These are phyloP conservation scores for Amphipoea lucens DNA, from an alignment of 2,888 invertebrate species.

Conservation along the genomic window DNA sequence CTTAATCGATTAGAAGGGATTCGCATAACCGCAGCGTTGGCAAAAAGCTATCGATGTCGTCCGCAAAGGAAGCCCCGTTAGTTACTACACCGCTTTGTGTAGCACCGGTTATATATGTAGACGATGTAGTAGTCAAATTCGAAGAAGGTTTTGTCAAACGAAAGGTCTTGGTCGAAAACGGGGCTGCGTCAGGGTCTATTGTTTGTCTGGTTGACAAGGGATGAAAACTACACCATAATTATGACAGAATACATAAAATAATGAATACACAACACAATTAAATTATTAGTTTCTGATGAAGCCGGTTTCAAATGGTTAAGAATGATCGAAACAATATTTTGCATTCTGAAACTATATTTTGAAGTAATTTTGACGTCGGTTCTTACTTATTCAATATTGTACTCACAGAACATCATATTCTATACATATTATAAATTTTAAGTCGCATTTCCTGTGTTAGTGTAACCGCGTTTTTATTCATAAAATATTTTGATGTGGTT, in stretches of 20 bases:
- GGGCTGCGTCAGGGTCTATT: not conserved
- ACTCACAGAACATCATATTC: not conserved
- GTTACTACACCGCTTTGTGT: conserved; percentile 26
- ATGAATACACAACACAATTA: not conserved
- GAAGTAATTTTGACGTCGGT: not conserved
- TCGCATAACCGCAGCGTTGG: conserved; percentile 51
- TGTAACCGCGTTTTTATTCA: too few relatives aligned
- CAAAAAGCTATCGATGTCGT: conserved; percentile 54
- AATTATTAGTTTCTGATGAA: not conserved
- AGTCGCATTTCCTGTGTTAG: too few relatives aligned
- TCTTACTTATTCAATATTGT: not conserved
- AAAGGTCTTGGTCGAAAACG: not conserved
- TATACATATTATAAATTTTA: too few relatives aligned
- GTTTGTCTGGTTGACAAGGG: not conserved
- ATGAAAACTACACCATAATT: not conserved
- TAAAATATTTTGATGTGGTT: too few relatives aligned
- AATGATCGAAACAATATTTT: not conserved
- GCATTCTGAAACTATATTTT: not conserved
- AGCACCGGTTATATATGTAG: not conserved
- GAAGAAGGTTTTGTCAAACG: not conserved
- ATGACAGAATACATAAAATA: not conserved
- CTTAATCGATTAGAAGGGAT: conserved; percentile 51
- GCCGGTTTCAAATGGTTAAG: not conserved
- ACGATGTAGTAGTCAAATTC: conserved; percentile 7
- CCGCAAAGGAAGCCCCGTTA: conserved; percentile 57